A percentile compares a stretch with the other conserved stretches of the same genome.
phyloP scores from a whole-genome alignment of 2,113 vertebrate genomes.

The Turdus rufiventris region DNA sequence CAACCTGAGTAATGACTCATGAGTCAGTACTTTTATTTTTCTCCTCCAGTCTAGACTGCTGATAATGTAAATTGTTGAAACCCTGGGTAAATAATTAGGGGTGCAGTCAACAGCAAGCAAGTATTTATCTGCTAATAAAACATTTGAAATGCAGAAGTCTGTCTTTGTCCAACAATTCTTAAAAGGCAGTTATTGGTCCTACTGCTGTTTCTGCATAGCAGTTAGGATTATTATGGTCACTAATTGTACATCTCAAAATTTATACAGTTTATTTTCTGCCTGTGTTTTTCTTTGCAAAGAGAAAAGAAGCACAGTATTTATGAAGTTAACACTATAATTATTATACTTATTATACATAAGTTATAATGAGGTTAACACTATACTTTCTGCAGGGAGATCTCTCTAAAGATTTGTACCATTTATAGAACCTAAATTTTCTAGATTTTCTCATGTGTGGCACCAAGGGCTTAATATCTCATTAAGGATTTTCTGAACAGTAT shows the following conservation, averaged over 20 bases:
- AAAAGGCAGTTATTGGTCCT: slow-evolving; percentile 41
- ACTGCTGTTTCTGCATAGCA: slow-evolving; percentile 33
- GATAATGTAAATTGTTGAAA: slow-evolving; percentile 57
- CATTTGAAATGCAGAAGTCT: slow-evolving; percentile 42
- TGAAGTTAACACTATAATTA: neutral
- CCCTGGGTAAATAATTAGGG: slow-evolving; percentile 41
- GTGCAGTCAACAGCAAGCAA: slow-evolving; percentile 4
- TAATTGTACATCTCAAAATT: slow-evolving; percentile 52
- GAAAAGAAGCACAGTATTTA: slow-evolving; percentile 5
- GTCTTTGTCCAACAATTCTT: slow-evolving; percentile 36
- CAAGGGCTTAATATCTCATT: neutral
- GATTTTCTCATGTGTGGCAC: neutral
- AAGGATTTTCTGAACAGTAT: slow-evolving; percentile 8
- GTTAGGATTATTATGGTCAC: slow-evolving; percentile 53
- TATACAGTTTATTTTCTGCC: slow-evolving; percentile 31
- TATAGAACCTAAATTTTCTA: slow-evolving; percentile 5
- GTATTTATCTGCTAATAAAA: slow-evolving; percentile 57
- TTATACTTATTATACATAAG: too few species aligned
- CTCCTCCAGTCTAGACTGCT: slow-evolving; percentile 44
- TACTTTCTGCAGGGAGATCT: neutral
- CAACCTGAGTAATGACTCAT: slow-evolving; percentile 16
- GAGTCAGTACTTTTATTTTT: slow-evolving; percentile 40
- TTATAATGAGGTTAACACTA: neutral
- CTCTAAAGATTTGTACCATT: neutral
- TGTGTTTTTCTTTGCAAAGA: neutral